A percentile compares a stretch with the other conserved stretches of the same genome.
Evolutionary conservation across 2,888 invertebrate genomes (phyloP).

Genomic region (Zootermopsis nevadensis): DNA sequence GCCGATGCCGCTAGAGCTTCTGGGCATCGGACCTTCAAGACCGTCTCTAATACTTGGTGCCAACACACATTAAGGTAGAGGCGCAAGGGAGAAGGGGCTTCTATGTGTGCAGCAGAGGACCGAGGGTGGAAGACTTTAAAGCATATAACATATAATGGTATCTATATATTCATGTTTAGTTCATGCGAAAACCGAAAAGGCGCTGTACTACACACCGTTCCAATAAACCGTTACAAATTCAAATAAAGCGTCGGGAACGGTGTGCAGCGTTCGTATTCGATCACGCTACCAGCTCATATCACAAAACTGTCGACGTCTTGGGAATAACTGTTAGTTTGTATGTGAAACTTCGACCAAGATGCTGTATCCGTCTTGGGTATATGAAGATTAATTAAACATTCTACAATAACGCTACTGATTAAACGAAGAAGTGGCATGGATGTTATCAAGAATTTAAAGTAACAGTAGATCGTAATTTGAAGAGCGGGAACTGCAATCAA

Average conservation of each 20-base stretch:
- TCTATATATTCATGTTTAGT: slow-evolving; percentile 29
- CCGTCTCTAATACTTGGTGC: slow-evolving; percentile 39
- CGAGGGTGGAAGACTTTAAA: not conserved
- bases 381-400: too few relatives aligned
- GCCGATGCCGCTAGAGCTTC: not conserved
- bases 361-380: too few relatives aligned
- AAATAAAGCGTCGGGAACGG: not conserved
- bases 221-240: not conserved
- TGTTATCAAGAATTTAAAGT: too few relatives aligned
- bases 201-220: not conserved
- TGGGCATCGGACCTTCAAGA: slow-evolving; percentile 38
- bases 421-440: too few relatives aligned
- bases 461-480: too few relatives aligned
- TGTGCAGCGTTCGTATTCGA: too few relatives aligned
- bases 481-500: too few relatives aligned
- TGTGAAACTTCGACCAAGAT: too few relatives aligned
- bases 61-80: slow-evolving; percentile 48
- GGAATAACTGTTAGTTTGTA: too few relatives aligned
- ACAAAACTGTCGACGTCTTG: too few relatives aligned
- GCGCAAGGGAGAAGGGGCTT: not conserved
- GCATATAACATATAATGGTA: slow-evolving; percentile 14
- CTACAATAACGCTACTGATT: too few relatives aligned
- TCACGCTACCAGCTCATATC: too few relatives aligned
- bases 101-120: not conserved
- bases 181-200: not conserved